Conservation (phyloP, 2,888 invertebrate species). For the Atherix ibis region DNA sequence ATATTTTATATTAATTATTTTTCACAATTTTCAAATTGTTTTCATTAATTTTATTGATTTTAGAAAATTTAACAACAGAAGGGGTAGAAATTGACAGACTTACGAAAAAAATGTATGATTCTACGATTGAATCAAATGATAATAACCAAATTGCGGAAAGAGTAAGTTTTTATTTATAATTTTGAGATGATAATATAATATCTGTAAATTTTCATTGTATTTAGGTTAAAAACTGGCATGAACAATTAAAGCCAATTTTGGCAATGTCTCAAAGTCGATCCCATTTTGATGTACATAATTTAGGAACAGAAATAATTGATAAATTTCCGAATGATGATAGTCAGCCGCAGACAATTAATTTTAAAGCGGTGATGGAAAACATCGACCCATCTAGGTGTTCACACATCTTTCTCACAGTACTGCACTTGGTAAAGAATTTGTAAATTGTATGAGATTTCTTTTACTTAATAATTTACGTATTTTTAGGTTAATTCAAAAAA, state of each 20-base stretch:
- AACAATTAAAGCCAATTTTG: slow-evolving; percentile 22
- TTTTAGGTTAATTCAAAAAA: slow-evolving; percentile 6
- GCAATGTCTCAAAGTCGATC: slow-evolving; percentile 24
- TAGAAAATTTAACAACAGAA: slow-evolving; percentile 4
- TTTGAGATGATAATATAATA: no score
- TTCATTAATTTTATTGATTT: neutral
- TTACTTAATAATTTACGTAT: no score
- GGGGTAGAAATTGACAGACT: slow-evolving; percentile 5
- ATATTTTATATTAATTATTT: no score
- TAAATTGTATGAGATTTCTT: no score
- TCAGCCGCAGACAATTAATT: slow-evolving; percentile 10
- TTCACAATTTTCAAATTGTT: no score
- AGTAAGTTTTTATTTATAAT: slow-evolving; percentile 2
- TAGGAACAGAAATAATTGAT: slow-evolving; percentile 24
- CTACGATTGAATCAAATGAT: slow-evolving; percentile 12
- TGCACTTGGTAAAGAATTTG: slow-evolving; percentile 25
- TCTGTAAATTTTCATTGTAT: slow-evolving; percentile 1
- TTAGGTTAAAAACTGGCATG: slow-evolving; percentile 27
- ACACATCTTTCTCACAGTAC: slow-evolving; percentile 22
- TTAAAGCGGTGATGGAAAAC: slow-evolving; percentile 20
- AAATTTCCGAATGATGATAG: slow-evolving; percentile 12
- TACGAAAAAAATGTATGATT: no score
- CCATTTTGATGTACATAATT: slow-evolving; percentile 24
- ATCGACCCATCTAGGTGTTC: slow-evolving; percentile 21
- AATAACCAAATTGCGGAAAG: slow-evolving; percentile 7